Base-by-base conservation (phyloP, 2,888 invertebrate species). In the Diarsia rubi region DNA sequence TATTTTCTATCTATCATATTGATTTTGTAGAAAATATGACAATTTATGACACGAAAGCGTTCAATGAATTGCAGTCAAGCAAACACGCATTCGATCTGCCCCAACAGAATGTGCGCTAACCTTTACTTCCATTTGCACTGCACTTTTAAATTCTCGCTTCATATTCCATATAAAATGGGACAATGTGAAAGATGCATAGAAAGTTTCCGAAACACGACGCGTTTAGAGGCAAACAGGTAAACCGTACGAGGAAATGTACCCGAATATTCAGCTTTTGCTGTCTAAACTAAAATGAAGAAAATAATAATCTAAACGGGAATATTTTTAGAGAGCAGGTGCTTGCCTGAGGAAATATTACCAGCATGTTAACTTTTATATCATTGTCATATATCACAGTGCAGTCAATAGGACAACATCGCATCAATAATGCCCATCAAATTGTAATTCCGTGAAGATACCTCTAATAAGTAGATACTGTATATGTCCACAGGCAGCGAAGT, bases 61-160 rank as follows among this genome's bases (percentile, higher is more conserved):
- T 57, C 27, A 9, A 19, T 19, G 57, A 57, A 24, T 14, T 5
- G 52, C n/a, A 52, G 11, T 21, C 62, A n/a, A n/a, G 62, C 37
- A n/a, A n/a, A 42, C 42, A n/a, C 14, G 62, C 59, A 45, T 63
- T 73, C 21, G 19, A 24, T 24, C 5, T 31, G 6, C 14, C 31
- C 16, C 44, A 19, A 47, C 69, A 49, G 9, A 64, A 68, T 83
- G 73, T 75, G 86, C 86, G 85, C 82, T 70, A 82, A 82, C 86
- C 90, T 90, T 90, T 90, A 89, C 81, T 86, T 81, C 83, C 86
- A 88, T 91, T 90, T 89, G 86, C 87, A 84, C 81, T 83, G 82
- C 78, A 83, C 78, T 84, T 88, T 85, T 79, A 82, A 79, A 81
- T 85, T 76, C 83, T 77, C 75, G 69, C 75, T 78, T 79, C 82